A percentile compares a stretch with the other conserved stretches of the same genome.
Conservation (phyloP, 37 sponge, comb jelly and placozoan species). For the Hormiphora californensis region DNA sequence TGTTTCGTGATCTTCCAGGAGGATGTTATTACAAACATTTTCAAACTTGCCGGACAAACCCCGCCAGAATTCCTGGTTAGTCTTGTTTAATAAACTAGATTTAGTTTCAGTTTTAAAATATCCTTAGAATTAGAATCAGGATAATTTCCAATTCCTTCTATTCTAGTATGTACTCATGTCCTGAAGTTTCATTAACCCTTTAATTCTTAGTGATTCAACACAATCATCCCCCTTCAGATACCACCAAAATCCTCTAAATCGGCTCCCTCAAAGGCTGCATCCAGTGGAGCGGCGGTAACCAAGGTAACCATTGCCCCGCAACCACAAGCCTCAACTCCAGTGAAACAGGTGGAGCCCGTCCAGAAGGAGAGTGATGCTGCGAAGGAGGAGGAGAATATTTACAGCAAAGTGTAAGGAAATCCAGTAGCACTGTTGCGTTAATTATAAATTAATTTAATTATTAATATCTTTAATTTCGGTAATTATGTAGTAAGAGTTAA, state of each 20-base stretch:
- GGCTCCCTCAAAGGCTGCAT: too few relatives aligned
- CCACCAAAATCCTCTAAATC: too few relatives aligned
- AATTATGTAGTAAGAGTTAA: background rate
- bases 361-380: background rate
- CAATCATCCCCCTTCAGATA: too few relatives aligned
- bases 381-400: conserved; percentile 29
- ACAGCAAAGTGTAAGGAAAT: conserved; percentile 44
- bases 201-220: too few relatives aligned
- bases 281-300: too few relatives aligned
- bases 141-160: too few relatives aligned
- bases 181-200: too few relatives aligned
- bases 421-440: background rate
- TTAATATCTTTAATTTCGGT: background rate
- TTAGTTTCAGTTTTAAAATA: background rate
- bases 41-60: background rate
- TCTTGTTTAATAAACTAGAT: background rate
- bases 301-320: background rate
- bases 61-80: background rate
- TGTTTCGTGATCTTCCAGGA: conserved; percentile 56
- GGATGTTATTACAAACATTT: conserved; percentile 37
- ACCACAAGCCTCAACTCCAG: background rate
- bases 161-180: too few relatives aligned
- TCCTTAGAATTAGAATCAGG: too few relatives aligned
- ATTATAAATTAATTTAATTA: background rate
- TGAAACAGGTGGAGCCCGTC: background rate